Percentiles rank a stretch among this genome's conserved stretches.
phyloP scores from a whole-genome alignment of 2,888 invertebrate species.

The Emmelina monodactyla region DNA sequence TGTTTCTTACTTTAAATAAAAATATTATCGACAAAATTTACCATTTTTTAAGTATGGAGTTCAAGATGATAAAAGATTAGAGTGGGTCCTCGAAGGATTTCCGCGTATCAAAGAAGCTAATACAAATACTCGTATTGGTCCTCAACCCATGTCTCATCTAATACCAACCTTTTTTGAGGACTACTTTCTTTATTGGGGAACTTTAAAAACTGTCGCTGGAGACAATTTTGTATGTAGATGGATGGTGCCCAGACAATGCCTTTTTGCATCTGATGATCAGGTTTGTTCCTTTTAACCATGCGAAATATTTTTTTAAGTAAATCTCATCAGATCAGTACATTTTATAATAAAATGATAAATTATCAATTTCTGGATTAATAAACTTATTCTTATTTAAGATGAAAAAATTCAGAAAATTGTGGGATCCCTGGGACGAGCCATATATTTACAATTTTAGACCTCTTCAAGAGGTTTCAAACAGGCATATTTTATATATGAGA shows the following conservation, averaged over 20 bases:
- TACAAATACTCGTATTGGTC: slow-evolving; percentile 52
- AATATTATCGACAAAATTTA: too few relatives aligned
- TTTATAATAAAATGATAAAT: not conserved
- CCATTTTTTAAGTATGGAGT: not conserved
- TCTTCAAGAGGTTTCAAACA: slow-evolving; percentile 40
- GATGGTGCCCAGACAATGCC: slow-evolving; percentile 66
- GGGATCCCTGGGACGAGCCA: slow-evolving; percentile 56
- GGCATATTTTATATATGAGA: slow-evolving; percentile 60
- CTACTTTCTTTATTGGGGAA: slow-evolving; percentile 73
- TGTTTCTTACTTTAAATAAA: too few relatives aligned
- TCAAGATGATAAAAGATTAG: slow-evolving; percentile 36
- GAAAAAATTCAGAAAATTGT: slow-evolving; percentile 60
- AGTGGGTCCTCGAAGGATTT: slow-evolving; percentile 50
- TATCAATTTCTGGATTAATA: not conserved
- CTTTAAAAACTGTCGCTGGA: slow-evolving; percentile 45
- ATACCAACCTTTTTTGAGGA: slow-evolving; percentile 66
- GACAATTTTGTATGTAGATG: slow-evolving; percentile 59
- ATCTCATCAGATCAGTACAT: too few relatives aligned
- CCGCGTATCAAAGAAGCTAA: slow-evolving; percentile 54
- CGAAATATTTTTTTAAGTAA: too few relatives aligned
- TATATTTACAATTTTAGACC: slow-evolving; percentile 61
- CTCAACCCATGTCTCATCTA: slow-evolving; percentile 53
- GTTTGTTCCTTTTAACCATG: slow-evolving; percentile 27
- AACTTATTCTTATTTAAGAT: slow-evolving; percentile 36
- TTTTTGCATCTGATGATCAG: slow-evolving; percentile 67